These are phyloP conservation scores for Achatina immaculata DNA, from an alignment of 1,140 invertebrate genomes.

Conservation along the genomic window DNA sequence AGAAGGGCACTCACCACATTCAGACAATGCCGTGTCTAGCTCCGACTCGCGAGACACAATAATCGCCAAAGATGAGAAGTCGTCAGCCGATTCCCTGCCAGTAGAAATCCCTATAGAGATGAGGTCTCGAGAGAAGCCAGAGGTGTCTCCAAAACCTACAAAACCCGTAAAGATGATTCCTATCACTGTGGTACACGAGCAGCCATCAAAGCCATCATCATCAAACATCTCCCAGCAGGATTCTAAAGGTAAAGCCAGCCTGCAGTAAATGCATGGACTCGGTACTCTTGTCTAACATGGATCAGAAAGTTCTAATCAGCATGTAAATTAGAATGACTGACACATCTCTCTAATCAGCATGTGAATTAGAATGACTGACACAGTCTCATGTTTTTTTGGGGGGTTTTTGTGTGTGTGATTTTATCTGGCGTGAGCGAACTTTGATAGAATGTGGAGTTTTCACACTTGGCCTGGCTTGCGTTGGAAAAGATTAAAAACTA, in stretches of 20 bases:
- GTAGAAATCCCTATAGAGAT: slow-evolving; percentile 16
- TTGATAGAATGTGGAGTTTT: too few species aligned
- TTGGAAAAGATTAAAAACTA: too few species aligned
- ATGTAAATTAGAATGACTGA: too few species aligned
- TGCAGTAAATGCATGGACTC: background rate
- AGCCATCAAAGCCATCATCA: slow-evolving; percentile 10
- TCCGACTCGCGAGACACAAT: slow-evolving; percentile 50
- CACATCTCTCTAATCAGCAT: too few species aligned
- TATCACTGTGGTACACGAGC: slow-evolving; percentile 46
- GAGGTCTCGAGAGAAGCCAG: slow-evolving; percentile 4
- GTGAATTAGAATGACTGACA: too few species aligned
- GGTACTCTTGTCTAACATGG: too few species aligned
- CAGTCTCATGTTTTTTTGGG: too few species aligned
- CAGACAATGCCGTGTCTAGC: slow-evolving; percentile 48
- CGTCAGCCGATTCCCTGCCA: slow-evolving; percentile 25
- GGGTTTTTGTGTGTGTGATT: too few species aligned
- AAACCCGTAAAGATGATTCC: slow-evolving; percentile 42
- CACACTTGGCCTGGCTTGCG: too few species aligned
- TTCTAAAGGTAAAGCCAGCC: background rate
- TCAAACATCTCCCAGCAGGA: background rate
- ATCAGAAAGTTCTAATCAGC: too few species aligned
- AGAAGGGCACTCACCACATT: slow-evolving; percentile 40
- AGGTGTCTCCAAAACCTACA: background rate
- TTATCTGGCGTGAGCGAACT: too few species aligned
- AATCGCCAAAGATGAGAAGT: slow-evolving; percentile 41